phyloP scores from a whole-genome alignment of 2,888 invertebrate genomes.

The Sarcophaga variegata region DNA sequence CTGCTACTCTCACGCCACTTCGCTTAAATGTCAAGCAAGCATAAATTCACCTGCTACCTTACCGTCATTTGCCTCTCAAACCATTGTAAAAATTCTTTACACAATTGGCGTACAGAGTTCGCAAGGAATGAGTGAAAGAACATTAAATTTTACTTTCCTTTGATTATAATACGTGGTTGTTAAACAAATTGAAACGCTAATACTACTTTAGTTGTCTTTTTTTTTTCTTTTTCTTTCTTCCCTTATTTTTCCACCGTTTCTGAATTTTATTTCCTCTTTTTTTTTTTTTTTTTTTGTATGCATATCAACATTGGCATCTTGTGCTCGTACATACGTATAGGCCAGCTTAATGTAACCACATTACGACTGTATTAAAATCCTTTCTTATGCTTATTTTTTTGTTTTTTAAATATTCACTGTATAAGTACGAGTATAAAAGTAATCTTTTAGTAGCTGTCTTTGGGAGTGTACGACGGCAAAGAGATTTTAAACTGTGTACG shows the following conservation, averaged over 20 bases:
- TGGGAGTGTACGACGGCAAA: not conserved
- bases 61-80: not conserved
- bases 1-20: not conserved
- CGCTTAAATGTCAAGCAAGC: not conserved
- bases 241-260: not conserved
- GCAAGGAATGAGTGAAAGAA: slow-evolving; percentile 39
- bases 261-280: not conserved
- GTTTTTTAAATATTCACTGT: not conserved
- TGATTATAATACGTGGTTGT: slow-evolving; percentile 67
- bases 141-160: slow-evolving; percentile 60
- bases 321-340: slow-evolving; percentile 1
- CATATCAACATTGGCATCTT: slow-evolving; percentile 12
- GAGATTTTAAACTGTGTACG: slow-evolving; percentile 9
- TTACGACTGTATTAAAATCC: slow-evolving; percentile 62
- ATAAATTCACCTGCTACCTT: not conserved
- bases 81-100: slow-evolving; percentile 32
- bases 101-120: slow-evolving; percentile 14
- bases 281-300: too few relatives aligned
- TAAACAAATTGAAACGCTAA: slow-evolving; percentile 66
- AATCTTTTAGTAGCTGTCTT: not conserved
- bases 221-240: not conserved
- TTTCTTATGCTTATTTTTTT: not conserved
- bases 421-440: not conserved
- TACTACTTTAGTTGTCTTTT: slow-evolving; percentile 60
- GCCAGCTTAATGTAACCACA: slow-evolving; percentile 50